Evolutionary conservation across 2,113 vertebrate genomes (phyloP).

Genomic region (Dissostichus mawsoni): DNA sequence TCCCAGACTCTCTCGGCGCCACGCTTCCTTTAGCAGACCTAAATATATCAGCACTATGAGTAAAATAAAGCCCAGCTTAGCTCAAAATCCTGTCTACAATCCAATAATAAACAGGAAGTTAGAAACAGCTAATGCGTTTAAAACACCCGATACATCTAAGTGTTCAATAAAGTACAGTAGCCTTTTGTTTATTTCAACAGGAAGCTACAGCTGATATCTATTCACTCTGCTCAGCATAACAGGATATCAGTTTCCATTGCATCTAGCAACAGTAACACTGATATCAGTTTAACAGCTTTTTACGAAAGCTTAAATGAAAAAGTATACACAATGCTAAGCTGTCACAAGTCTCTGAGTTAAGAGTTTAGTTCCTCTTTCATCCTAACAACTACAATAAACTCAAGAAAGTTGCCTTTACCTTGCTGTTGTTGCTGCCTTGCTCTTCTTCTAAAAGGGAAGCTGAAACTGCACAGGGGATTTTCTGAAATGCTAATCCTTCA

Average conservation of each 20-base stretch:
- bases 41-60: background rate
- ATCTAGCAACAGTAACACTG: background rate
- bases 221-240: background rate
- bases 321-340: background rate
- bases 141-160: background rate
- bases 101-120: background rate
- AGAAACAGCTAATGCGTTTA: background rate
- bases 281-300: background rate
- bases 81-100: background rate
- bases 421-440: too few species aligned
- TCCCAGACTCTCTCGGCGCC: background rate
- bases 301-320: too few species aligned
- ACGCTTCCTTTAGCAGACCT: background rate
- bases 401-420: too few species aligned
- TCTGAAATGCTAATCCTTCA: slow-evolving; percentile 20
- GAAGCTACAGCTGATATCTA: background rate
- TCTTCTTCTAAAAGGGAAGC: too few species aligned
- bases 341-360: too few species aligned
- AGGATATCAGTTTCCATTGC: background rate
- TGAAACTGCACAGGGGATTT: background rate
- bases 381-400: too few species aligned
- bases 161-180: background rate
- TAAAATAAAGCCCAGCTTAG: background rate
- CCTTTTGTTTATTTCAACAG: background rate
- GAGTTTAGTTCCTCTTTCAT: too few species aligned